Base-by-base conservation (phyloP, 1,140 invertebrate species). In the Drosophila auraria region DNA sequence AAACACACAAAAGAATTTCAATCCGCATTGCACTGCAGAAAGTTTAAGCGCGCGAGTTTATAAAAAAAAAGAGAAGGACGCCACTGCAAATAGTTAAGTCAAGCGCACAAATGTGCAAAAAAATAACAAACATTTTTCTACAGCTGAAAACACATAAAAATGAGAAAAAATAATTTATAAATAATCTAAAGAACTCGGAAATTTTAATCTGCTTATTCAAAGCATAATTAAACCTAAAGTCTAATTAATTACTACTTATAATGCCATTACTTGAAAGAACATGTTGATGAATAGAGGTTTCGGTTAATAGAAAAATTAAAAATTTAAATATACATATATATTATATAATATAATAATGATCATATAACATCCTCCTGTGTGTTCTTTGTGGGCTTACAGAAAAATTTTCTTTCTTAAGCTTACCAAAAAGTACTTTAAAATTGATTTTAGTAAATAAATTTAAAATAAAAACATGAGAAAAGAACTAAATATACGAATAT, bases 1-100 rank as follows among this genome's bases (percentile, higher is more conserved):
- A 89, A 87, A 89, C 70, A 89, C 86, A 87, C 86, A 87, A 87
- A 87, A 89, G 84, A 84, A 84, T 87, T 89, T 89, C 84, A 84
- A 89, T 81, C 81, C 84, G 74, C 87, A 87, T 79, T 77, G 73
- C 79, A 73, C 40, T 84, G 84, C 78, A 75, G 50, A 89, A 87
- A 87, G 66, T 84, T 87, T 84, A 56, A 14, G 30, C 63, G 45
- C 63, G 33, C 47, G 30, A 59, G 69, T 30, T 45, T n/a, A 42
- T 14, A 58, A 69, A 58, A 68, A 47, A 30, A 68, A 47, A 45
- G 23, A 14, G 36, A 40, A 62, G 25, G 38, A 33, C 42, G 42
- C 38, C 27, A 42, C 47, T 68, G 45, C 50, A 74, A 50, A 66
- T 72, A 63, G 81, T 87, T 71, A 58, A 72, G 63, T 56, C 44